These are phyloP conservation scores for Galeruca laticollis DNA, from an alignment of 2,888 invertebrate species.

Conservation along the genomic window DNA sequence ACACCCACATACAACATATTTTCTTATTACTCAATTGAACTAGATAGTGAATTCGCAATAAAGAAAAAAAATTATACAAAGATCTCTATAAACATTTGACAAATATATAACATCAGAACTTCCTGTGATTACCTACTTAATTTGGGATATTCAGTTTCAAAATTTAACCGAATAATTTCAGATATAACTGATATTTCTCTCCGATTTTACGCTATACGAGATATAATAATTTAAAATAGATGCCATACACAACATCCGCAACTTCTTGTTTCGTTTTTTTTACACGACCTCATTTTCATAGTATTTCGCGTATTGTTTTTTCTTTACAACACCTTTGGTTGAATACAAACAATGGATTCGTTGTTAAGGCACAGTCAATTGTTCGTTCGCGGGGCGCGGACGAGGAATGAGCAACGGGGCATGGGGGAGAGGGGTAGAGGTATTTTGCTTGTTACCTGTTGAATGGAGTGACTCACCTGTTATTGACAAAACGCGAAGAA, in stretches of 20 bases:
- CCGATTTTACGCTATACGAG: not conserved
- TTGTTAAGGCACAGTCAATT: constrained; percentile 35
- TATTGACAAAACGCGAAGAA: constrained; percentile 33
- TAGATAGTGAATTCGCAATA: too few relatives aligned
- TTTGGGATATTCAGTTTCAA: not conserved
- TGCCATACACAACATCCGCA: not conserved
- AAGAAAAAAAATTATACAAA: too few relatives aligned
- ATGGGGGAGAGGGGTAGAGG: constrained; percentile 8
- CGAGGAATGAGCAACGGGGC: not conserved
- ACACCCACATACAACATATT: too few relatives aligned
- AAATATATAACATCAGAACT: too few relatives aligned
- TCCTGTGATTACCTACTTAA: too few relatives aligned
- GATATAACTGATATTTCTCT: not conserved
- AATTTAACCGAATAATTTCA: not conserved
- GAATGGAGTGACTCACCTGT: constrained; percentile 32
- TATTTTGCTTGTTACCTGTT: constrained; percentile 34
- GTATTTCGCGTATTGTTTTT: constrained; percentile 37
- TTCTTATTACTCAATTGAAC: too few relatives aligned
- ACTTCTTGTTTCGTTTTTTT: constrained; percentile 9
- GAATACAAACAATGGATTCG: constrained; percentile 40
- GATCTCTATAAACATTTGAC: too few relatives aligned
- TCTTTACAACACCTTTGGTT: constrained; percentile 28
- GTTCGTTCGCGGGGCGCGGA: constrained; percentile 13
- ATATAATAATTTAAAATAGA: not conserved
- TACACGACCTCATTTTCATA: constrained; percentile 35